Evolutionary conservation across 2,888 invertebrate species (phyloP), one percentile per base, ranked within the genome.

Genomic region (Euphydryas editha): DNA sequence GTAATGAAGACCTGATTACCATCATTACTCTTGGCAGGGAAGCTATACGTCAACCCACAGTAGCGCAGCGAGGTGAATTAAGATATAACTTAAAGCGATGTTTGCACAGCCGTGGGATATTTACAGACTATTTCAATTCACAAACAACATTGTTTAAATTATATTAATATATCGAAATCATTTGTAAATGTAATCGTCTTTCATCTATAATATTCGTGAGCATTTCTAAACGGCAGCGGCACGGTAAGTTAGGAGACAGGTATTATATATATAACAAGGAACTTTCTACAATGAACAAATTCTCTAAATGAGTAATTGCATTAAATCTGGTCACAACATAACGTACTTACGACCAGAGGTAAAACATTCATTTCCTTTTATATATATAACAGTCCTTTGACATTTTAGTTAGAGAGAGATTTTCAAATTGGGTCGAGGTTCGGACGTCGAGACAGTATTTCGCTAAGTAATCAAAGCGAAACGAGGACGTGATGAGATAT

Each of bases 351-450:
- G 20, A 18, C 18, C 49, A 18, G 49, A 49, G 13, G 49, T 21
- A 21, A 20, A 13, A 8, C 21, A 5, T 21, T 21, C n/a, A 7
- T 30, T 54, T 30, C 2, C 17, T 54, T 30, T 11, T 24, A 54
- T 36, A 54, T 36, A 36, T 36, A 54, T 15, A 36, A 24, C 59
- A 64, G 63, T 64, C 58, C 60, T 67, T 62, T 67, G 59, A 67
- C 56, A 70, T 70, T 67, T 67, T 15, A 62, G 54, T 36, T 36
- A 51, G 49, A 55, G 49, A 60, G 65, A 63, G 56, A 55, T 49
- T 67, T 56, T 36, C 58, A 56, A 70, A 65, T 68, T 58, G 24
- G 68, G 70, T 70, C 70, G 67, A 21, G 68, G 47, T 56, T 61
- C 58, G 56, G 63, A 46, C 70, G 68, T 68, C 65, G 65, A 36